Evolutionary conservation across 2,797 vertebrate genomes (phyloP).

Genomic region (Neosilurus mollespiculum): DNA sequence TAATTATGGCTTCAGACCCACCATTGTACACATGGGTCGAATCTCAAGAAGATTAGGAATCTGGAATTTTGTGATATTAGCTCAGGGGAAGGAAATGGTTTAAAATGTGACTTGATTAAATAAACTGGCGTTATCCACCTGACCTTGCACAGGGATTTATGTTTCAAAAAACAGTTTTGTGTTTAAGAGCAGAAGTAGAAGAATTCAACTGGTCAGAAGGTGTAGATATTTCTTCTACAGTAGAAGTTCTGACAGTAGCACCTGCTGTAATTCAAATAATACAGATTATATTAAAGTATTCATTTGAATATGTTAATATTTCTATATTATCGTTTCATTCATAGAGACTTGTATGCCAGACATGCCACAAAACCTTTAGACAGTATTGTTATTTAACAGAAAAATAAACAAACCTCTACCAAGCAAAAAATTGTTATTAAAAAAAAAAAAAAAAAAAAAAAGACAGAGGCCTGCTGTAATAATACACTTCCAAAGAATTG

Average conservation of each 20-base stretch:
- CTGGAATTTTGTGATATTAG: too few relatives aligned
- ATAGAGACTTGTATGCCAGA: not conserved
- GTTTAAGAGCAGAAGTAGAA: not conserved
- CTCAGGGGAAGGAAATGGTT: not conserved
- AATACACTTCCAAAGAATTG: too few relatives aligned
- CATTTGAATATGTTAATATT: not conserved
- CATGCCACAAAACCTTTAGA: not conserved
- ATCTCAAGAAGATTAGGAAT: not conserved
- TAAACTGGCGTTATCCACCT: not conserved
- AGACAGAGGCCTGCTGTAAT: too few relatives aligned
- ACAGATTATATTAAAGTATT: not conserved
- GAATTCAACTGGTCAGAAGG: not conserved
- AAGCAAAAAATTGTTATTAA: too few relatives aligned
- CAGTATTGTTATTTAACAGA: too few relatives aligned
- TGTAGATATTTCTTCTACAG: not conserved
- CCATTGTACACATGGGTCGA: conserved; percentile 9
- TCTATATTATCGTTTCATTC: not conserved
- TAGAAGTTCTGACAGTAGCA: not conserved
- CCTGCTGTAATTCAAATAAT: not conserved
- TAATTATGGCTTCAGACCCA: conserved; percentile 15
- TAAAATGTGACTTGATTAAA: conserved; percentile 13
- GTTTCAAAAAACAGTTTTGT: too few relatives aligned
- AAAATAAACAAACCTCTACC: too few relatives aligned
- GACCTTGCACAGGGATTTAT: not conserved
- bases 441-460: too few relatives aligned